Conservation (phyloP, 2,797 vertebrate species). For the Danionella dracula region DNA sequence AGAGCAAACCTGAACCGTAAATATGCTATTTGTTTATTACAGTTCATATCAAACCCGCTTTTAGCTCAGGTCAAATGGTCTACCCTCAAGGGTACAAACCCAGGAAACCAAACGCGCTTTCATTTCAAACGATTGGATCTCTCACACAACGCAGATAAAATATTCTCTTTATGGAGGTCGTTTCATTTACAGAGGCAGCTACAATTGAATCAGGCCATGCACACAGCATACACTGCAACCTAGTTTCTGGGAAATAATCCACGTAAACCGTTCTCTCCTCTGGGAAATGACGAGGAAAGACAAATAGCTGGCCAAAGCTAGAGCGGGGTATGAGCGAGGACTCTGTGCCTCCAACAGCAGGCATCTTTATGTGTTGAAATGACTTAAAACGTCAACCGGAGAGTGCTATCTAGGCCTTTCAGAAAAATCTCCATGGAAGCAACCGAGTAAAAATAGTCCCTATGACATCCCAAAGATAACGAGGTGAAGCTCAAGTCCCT, state of each 20-base stretch:
- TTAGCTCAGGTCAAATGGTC: too few relatives aligned
- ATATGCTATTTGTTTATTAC: too few relatives aligned
- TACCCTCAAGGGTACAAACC: too few relatives aligned
- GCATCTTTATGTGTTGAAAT: background rate
- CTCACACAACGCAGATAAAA: background rate
- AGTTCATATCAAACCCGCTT: too few relatives aligned
- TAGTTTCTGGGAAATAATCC: conserved; percentile 40
- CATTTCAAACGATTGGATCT: too few relatives aligned
- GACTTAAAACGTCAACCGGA: background rate
- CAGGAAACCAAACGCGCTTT: too few relatives aligned
- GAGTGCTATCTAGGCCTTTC: too few relatives aligned
- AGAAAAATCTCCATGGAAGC: too few relatives aligned
- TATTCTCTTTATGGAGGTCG: conserved; percentile 24
- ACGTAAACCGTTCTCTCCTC: conserved; percentile 25
- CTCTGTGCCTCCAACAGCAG: background rate
- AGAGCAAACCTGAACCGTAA: too few relatives aligned
- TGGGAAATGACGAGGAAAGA: conserved; percentile 53
- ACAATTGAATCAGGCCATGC: conserved; percentile 32
- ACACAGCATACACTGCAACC: conserved; percentile 43
- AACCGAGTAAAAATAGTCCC: too few relatives aligned
- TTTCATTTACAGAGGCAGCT: conserved; percentile 14
- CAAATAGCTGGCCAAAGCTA: conserved; percentile 54
- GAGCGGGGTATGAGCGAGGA: conserved; percentile 12
- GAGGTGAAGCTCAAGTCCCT: background rate
- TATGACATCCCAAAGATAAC: background rate